Evolutionary conservation across 2,888 invertebrate genomes (phyloP).

Genomic region (Drosophila infuscata): DNA sequence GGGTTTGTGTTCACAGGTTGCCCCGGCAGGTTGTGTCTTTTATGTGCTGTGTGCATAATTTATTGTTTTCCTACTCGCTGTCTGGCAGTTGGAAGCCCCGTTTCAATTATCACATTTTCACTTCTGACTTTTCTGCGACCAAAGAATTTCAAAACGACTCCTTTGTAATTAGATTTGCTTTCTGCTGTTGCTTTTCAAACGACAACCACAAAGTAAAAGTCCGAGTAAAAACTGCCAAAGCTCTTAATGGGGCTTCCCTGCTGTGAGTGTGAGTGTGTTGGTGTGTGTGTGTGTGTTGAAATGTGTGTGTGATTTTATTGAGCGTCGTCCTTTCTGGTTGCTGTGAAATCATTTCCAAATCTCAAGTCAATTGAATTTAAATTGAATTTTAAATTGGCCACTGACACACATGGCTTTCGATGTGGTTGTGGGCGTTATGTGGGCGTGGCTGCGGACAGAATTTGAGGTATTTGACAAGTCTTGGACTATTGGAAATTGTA

Average conservation of each 20-base stretch:
- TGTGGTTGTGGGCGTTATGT: constrained; percentile 8
- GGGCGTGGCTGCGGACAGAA: constrained; percentile 59
- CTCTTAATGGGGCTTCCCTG: constrained; percentile 71
- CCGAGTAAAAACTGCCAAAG: constrained; percentile 41
- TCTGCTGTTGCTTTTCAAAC: constrained; percentile 47
- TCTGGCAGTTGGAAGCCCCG: constrained; percentile 63
- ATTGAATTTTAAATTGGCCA: constrained; percentile 76
- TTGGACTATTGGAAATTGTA: constrained; percentile 28
- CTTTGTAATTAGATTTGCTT: constrained; percentile 67
- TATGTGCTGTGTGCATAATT: constrained; percentile 75
- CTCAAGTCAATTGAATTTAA: constrained; percentile 75
- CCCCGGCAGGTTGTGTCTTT: constrained; percentile 69
- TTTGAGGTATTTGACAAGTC: constrained; percentile 60
- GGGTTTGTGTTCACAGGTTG: constrained; percentile 39
- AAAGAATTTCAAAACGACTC: constrained; percentile 28
- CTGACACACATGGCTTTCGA: constrained; percentile 27
- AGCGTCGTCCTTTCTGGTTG: constrained; percentile 17
- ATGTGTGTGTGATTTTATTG: constrained; percentile 21
- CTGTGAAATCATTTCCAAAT: constrained; percentile 55
- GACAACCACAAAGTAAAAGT: constrained; percentile 60
- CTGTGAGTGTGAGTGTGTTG: constrained; percentile 45
- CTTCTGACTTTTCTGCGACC: constrained; percentile 24
- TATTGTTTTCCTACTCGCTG: constrained; percentile 65
- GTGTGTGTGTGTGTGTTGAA: constrained; percentile 15
- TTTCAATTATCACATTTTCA: constrained; percentile 72